Percentiles rank a stretch among this genome's conserved stretches.
Conservation (phyloP, 2,888 invertebrate species). For the Sminthurides aquaticus region DNA sequence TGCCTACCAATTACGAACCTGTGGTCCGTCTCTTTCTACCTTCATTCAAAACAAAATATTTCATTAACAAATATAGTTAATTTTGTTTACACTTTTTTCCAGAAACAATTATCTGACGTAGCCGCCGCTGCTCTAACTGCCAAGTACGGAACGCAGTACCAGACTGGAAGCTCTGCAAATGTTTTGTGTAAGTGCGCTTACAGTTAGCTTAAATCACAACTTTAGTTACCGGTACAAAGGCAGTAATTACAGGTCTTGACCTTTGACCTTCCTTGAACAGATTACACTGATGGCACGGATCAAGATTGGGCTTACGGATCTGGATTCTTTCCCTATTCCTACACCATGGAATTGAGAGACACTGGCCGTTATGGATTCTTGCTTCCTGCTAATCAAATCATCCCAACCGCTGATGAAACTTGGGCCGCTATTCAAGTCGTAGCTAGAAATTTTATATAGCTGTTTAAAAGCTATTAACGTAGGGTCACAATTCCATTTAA, state of each 20-base stretch:
- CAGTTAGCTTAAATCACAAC: too few relatives aligned
- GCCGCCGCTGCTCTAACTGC: slow-evolving; percentile 57
- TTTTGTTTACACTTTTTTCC: not conserved
- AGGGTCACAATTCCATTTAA: too few relatives aligned
- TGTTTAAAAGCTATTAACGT: too few relatives aligned
- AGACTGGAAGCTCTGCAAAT: slow-evolving; percentile 49
- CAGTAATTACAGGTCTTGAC: not conserved
- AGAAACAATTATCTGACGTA: slow-evolving; percentile 55
- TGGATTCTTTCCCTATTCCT: slow-evolving; percentile 25
- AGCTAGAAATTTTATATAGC: slow-evolving; percentile 11
- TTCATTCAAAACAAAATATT: slow-evolving; percentile 3
- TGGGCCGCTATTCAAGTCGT: slow-evolving; percentile 63
- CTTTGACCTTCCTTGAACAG: slow-evolving; percentile 5
- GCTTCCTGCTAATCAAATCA: slow-evolving; percentile 66
- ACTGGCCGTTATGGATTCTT: slow-evolving; percentile 69
- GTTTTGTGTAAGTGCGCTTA: slow-evolving; percentile 22
- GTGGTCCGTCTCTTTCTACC: too few relatives aligned
- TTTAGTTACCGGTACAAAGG: not conserved
- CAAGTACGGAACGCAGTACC: slow-evolving; percentile 58
- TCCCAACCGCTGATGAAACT: slow-evolving; percentile 66
- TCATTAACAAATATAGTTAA: not conserved
- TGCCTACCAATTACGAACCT: slow-evolving; percentile 7
- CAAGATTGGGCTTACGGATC: slow-evolving; percentile 38
- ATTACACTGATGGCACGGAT: slow-evolving; percentile 22
- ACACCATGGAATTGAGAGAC: slow-evolving; percentile 66